Conservation (phyloP, 2,113 vertebrate species). For the Rattus norvegicus region GRCr8 NC_086028.1:52642001-52642500, state of each 20-base stretch:
- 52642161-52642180: neutral
- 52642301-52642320: neutral
- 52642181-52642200: neutral
- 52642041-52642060: neutral
- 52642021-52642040: neutral
- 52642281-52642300: neutral
- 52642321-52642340: neutral
- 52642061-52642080: neutral
- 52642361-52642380: neutral
- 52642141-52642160: neutral
- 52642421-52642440: neutral
- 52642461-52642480: neutral
- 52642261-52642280: neutral
- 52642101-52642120: neutral
- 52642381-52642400: neutral
- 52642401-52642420: neutral
- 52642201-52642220: too few species aligned
- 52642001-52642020: neutral
- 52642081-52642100: neutral
- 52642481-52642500: neutral
- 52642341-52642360: neutral
- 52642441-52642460: neutral
- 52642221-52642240: neutral
- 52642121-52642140: neutral
- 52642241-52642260: neutral